phyloP scores from a whole-genome alignment of 2,888 invertebrate species.

The Mycalesis mineus region DNA sequence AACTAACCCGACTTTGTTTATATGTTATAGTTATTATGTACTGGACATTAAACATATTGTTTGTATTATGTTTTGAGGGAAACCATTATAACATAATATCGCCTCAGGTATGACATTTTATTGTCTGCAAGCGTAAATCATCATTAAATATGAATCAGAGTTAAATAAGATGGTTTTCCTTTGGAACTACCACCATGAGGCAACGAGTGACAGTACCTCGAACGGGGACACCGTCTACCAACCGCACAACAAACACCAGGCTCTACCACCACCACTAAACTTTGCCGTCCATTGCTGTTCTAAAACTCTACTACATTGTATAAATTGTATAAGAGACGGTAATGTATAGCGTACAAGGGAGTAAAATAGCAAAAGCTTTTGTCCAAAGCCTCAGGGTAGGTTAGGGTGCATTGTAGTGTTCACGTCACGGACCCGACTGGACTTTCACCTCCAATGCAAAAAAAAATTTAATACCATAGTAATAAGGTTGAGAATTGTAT shows the following conservation, averaged over 20 bases:
- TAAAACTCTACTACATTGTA: not conserved
- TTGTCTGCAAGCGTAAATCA: constrained; percentile 12
- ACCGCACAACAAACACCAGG: constrained; percentile 12
- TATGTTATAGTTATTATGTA: no score
- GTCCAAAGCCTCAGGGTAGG: constrained; percentile 54
- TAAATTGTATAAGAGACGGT: constrained; percentile 28
- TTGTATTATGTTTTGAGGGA: not conserved
- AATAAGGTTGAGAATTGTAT: constrained; percentile 33
- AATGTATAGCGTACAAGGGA: constrained; percentile 36
- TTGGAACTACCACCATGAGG: constrained; percentile 37
- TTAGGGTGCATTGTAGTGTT: constrained; percentile 71
- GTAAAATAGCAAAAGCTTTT: constrained; percentile 30
- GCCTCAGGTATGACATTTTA: constrained; percentile 3
- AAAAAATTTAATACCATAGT: constrained; percentile 1
- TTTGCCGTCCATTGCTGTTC: constrained; percentile 27
- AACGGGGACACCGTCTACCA: constrained; percentile 56
- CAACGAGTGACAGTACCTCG: constrained; percentile 52
- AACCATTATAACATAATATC: not conserved
- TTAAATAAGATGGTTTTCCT: constrained; percentile 31
- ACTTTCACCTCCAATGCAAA: constrained; percentile 23
- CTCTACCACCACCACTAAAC: not conserved
- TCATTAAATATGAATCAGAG: constrained; percentile 29
- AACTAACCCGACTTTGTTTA: no score
- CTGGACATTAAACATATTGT: no score
- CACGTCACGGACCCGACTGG: constrained; percentile 50